Evolutionary conservation across 2,797 vertebrate species (phyloP), one percentile per base, ranked within the genome.

Genomic region (Tragelaphus eurycerus): DNA sequence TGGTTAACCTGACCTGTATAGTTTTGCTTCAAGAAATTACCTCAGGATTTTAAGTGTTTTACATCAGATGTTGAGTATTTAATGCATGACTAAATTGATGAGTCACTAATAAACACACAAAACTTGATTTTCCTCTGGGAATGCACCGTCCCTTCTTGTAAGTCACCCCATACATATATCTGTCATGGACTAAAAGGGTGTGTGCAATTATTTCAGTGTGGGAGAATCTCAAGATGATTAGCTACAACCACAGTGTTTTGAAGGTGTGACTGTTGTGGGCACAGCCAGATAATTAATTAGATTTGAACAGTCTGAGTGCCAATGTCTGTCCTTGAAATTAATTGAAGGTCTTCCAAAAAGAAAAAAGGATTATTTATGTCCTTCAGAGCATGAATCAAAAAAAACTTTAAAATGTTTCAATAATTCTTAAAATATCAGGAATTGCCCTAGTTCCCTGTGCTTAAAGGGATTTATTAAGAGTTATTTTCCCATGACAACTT

Each of bases 401-500:
- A 76, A 97, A 96, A 60, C 89, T 92, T 95, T 82, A 71, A 98
- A 94, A 92, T 88, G 94, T 96, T 98, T 97, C 91, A 94, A 79
- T 96, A 92, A 96, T 98, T 96, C 89, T 97, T 93, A 96, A 97
- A 97, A 97, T 84, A 94, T 96, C 94, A 94, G 92, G 94, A 97
- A 97, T 97, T 96, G 93, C 48, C 91, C 91, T 95, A 83, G 67
- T 98, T 94, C 89, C 48, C 64, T 91, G 38, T 29, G 76, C 91
- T 96, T 97, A 96, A 93, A 96, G 81, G 91, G 95, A 97, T 97
- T 96, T 98, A 93, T 97, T 97, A 94, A 96, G 96, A 95, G 93
- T 96, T 96, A 83, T 95, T 97, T 97, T 98, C 97, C 97, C 95
- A 96, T 96, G 96, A 90, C 93, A 95, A 97, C 92, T 96, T 96